These are phyloP conservation scores for Colaptes auratus DNA, from an alignment of 2,113 vertebrate genomes.

Conservation along the genomic window DNA sequence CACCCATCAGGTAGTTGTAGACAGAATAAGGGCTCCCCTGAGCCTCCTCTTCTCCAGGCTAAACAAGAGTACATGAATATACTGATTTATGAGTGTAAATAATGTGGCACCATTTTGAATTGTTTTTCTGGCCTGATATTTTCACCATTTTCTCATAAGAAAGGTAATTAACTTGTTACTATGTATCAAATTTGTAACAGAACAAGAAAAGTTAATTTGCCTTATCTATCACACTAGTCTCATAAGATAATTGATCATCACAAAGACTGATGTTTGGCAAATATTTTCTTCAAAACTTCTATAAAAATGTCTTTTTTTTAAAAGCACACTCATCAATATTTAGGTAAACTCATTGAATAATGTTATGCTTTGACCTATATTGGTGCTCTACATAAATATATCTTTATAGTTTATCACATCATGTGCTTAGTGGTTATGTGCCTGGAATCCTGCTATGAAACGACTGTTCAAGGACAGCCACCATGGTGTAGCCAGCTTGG, in stretches of 20 bases:
- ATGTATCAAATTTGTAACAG: neutral
- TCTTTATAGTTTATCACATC: neutral
- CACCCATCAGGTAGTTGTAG: too few species aligned
- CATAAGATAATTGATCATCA: neutral
- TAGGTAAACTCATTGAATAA: neutral
- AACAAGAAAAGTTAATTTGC: neutral
- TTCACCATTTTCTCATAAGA: neutral
- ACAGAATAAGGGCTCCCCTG: too few species aligned
- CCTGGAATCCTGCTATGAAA: neutral
- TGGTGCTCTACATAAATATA: neutral
- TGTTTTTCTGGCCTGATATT: neutral
- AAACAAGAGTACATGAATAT: neutral
- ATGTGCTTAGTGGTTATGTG: neutral
- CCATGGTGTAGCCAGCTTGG: neutral
- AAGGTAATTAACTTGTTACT: neutral
- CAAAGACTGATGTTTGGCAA: neutral
- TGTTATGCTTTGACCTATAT: neutral
- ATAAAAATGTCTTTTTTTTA: neutral
- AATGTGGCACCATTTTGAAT: neutral
- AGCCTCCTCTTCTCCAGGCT: too few species aligned
- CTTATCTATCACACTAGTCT: neutral
- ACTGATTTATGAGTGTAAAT: neutral
- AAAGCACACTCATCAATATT: neutral
- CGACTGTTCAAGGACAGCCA: neutral
- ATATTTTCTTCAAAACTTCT: neutral